Percentiles rank a stretch among this genome's conserved stretches.
Conservation (phyloP, 1,140 invertebrate genomes). For the Eriosoma lanigerum region DNA sequence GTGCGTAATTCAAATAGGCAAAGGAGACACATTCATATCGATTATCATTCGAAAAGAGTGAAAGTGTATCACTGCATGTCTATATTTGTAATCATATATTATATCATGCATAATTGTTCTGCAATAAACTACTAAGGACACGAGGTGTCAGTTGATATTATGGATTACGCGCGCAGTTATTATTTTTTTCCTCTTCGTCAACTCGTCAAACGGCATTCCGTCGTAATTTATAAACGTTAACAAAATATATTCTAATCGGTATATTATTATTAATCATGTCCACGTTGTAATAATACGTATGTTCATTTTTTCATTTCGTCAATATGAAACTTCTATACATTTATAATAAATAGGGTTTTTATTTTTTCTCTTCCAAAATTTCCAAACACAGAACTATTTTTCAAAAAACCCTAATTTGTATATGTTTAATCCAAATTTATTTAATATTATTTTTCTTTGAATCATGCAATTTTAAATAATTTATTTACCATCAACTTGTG, state of each 20-base stretch:
- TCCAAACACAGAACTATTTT: too few species aligned
- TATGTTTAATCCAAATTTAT: too few species aligned
- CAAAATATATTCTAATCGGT: too few species aligned
- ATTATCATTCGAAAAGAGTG: conserved; percentile 34
- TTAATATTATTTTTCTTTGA: too few species aligned
- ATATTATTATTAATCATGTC: background rate
- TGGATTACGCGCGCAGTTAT: background rate
- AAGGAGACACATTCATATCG: background rate
- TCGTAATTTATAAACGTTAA: background rate
- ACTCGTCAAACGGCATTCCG: conserved; percentile 3
- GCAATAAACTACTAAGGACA: background rate
- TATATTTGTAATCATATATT: background rate
- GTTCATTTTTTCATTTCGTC: background rate
- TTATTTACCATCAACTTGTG: too few species aligned
- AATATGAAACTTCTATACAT: conserved; percentile 7
- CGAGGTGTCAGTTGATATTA: background rate
- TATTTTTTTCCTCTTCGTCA: background rate
- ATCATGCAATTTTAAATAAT: too few species aligned
- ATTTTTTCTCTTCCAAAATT: too few species aligned
- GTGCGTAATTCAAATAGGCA: background rate
- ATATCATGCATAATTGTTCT: background rate
- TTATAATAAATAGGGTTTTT: too few species aligned
- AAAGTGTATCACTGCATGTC: conserved; percentile 16
- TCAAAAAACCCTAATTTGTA: too few species aligned
- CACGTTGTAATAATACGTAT: background rate